Evolutionary conservation across 2,113 vertebrate species (phyloP).

Genomic region (Ibidorhyncha struthersii): DNA sequence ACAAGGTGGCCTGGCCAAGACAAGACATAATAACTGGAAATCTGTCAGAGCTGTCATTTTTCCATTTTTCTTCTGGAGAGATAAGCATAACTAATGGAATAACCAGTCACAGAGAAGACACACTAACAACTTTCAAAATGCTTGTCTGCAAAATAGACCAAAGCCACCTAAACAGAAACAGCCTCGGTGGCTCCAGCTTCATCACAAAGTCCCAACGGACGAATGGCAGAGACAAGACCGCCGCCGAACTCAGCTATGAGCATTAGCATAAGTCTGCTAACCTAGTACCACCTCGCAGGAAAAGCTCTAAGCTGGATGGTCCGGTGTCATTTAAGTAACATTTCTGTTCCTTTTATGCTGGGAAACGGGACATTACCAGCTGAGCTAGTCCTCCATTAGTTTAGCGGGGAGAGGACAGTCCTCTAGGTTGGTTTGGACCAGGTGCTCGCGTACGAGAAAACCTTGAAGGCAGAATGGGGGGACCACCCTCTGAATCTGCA

Average conservation of each 20-base stretch:
- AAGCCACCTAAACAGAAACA: neutral
- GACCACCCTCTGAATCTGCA: neutral
- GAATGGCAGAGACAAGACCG: neutral
- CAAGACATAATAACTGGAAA: neutral
- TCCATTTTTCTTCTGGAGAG: neutral
- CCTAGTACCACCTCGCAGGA: neutral
- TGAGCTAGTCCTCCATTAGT: neutral
- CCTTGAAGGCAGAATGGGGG: neutral
- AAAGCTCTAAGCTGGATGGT: neutral
- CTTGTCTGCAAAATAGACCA: neutral
- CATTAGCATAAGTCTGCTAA: neutral
- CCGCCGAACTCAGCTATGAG: neutral
- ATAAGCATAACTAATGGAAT: neutral
- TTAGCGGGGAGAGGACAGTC: neutral
- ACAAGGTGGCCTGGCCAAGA: slow-evolving; percentile 22
- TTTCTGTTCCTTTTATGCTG: neutral
- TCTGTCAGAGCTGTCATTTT: neutral
- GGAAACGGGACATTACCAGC: neutral
- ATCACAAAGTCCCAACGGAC: neutral
- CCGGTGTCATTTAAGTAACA: neutral
- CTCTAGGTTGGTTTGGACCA: neutral
- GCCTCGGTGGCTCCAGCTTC: neutral
- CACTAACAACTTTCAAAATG: neutral
- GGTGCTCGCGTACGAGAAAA: neutral
- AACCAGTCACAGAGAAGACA: neutral